Percentiles rank a stretch among this genome's conserved stretches.
Evolutionary conservation across 2,113 vertebrate species (phyloP).

Genomic region (Sprattus sprattus): DNA sequence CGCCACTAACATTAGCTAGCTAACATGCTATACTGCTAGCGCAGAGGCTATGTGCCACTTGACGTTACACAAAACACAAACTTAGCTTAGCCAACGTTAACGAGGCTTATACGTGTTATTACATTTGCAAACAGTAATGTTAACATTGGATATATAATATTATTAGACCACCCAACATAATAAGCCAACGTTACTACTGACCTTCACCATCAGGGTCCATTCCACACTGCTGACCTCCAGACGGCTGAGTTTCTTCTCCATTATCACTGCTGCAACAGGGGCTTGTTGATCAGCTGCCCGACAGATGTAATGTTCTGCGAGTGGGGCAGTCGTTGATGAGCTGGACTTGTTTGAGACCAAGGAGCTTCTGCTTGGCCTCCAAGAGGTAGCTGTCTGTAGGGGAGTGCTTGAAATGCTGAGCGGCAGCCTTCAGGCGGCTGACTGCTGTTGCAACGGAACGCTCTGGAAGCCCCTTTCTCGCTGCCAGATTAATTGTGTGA

Average conservation of each 20-base stretch:
- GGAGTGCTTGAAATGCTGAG: not conserved
- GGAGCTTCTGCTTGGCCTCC: not conserved
- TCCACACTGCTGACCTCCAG: not conserved
- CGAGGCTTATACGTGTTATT: no score
- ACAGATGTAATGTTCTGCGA: not conserved
- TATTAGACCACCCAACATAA: not conserved
- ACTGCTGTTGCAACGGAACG: not conserved
- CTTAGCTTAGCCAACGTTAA: no score
- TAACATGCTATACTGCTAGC: no score
- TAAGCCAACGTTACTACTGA: not conserved
- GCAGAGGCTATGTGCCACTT: no score
- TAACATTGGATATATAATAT: not conserved
- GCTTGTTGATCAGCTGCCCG: not conserved
- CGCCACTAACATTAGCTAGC: no score
- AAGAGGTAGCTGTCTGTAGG: not conserved
- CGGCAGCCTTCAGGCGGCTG: not conserved
- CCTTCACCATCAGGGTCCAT: not conserved
- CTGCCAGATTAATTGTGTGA: not conserved
- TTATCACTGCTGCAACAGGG: not conserved
- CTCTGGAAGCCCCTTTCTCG: not conserved
- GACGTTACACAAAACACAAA: no score
- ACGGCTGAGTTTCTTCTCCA: not conserved
- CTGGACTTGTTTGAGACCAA: not conserved
- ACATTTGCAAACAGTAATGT: no score
- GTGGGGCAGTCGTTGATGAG: conserved; percentile 1